These are phyloP conservation scores for Catharus bicknelli DNA, from an alignment of 2,113 vertebrate species.

Conservation along the genomic window DNA sequence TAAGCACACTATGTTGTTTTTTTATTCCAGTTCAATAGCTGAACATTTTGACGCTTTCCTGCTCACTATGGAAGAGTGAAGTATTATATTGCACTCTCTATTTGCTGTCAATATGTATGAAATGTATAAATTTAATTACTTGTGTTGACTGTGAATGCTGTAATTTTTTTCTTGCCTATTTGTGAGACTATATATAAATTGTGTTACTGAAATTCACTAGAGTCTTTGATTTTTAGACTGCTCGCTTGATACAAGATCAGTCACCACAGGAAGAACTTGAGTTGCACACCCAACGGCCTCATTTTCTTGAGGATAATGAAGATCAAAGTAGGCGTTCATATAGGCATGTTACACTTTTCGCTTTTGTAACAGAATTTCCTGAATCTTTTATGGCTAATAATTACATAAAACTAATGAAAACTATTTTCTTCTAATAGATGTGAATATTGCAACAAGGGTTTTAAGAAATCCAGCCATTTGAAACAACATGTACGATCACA, in stretches of 20 bases:
- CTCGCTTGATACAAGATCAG: slow-evolving; percentile 87
- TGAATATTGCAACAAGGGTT: slow-evolving; percentile 90
- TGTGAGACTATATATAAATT: not conserved
- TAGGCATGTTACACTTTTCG: slow-evolving; percentile 74
- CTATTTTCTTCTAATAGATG: slow-evolving; percentile 76
- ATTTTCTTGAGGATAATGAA: slow-evolving; percentile 87
- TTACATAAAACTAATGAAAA: not conserved
- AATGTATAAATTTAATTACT: not conserved
- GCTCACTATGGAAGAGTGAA: not conserved
- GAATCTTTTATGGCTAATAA: not conserved
- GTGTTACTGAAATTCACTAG: not conserved
- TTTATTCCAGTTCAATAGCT: not conserved
- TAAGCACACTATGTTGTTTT: fast-evolving
- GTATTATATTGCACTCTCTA: not conserved
- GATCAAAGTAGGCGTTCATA: slow-evolving; percentile 90
- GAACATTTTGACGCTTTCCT: not conserved
- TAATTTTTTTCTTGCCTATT: not conserved
- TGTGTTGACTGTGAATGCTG: not conserved
- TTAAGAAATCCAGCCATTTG: slow-evolving; percentile 97
- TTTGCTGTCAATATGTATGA: not conserved
- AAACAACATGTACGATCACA: slow-evolving; percentile 97
- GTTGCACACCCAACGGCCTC: slow-evolving; percentile 77
- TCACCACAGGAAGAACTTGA: slow-evolving; percentile 82
- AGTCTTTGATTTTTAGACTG: slow-evolving; percentile 75
- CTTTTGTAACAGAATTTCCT: not conserved